A percentile compares a stretch with the other conserved stretches of the same genome.
These are phyloP conservation scores for Neoseiulus cucumeris DNA, from an alignment of 1,140 invertebrate genomes.

Conservation along the genomic window DNA sequence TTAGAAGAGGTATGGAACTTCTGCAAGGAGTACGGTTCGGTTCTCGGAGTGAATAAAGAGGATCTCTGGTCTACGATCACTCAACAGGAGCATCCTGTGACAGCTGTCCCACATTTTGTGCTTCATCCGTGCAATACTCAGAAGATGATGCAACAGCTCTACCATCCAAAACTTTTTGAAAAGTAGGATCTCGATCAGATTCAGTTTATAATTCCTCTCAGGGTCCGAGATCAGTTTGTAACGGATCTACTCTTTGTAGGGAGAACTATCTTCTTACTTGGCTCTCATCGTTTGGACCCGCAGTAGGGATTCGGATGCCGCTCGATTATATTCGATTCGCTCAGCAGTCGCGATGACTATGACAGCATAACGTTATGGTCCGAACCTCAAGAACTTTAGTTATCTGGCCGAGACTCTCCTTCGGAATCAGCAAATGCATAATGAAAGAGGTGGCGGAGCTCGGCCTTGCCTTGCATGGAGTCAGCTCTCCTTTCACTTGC, in stretches of 20 bases:
- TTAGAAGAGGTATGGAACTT: background rate
- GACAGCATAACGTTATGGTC: too few relatives aligned
- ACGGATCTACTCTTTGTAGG: background rate
- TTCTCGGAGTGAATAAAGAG: background rate
- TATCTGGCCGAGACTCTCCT: too few relatives aligned
- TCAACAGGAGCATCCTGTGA: constrained; percentile 14
- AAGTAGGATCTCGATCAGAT: background rate
- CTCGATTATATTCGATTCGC: background rate
- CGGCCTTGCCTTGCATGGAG: too few relatives aligned
- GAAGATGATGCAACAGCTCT: constrained; percentile 12
- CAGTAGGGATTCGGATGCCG: background rate
- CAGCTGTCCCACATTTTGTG: constrained; percentile 6
- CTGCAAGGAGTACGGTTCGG: background rate
- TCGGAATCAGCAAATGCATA: too few relatives aligned
- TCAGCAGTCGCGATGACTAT: too few relatives aligned
- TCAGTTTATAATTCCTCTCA: background rate
- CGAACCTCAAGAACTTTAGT: too few relatives aligned
- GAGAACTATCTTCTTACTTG: background rate
- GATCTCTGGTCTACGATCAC: background rate
- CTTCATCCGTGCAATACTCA: constrained; percentile 17
- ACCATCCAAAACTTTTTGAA: background rate
- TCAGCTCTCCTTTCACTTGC: too few relatives aligned
- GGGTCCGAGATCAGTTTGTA: background rate
- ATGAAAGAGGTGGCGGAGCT: too few relatives aligned
- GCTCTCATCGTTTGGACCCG: background rate